Evolutionary conservation across 2,888 invertebrate species (phyloP), one percentile per base, ranked within the genome.

Genomic region (Plutella xylostella): DNA sequence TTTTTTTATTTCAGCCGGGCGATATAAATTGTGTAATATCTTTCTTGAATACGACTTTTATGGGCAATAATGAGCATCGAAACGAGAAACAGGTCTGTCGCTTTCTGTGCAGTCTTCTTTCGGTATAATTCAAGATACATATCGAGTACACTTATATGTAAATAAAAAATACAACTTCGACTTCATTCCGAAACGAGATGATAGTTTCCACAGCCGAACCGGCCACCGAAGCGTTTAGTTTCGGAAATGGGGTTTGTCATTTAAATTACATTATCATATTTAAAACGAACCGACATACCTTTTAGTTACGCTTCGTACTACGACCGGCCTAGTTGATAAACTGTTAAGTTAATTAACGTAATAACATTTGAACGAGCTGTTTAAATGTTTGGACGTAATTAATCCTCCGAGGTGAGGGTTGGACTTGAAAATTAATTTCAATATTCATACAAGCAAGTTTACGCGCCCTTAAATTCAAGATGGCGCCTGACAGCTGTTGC

Each of bases 341-440:
- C 58, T 63, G 61, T 63, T 65, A 60, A 46, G 56, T 28, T 72
- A 71, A 77, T 77, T 71, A 72, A 60, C 60, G 63, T 56, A 33
- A 62, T 67, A 70, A 72, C 66, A 61, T 63, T 58, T 63, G 56
- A 72, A 68, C 57, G 64, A 63, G 45, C 60, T 58, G 63, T 59
- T 66, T 63, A 64, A 68, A 64, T 67, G 63, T 61, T 66, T 63
- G 59, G 63, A 64, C 56, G 54, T 65, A 62, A 66, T 70, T 64
- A 64, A 69, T 67, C 63, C 43, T 38, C 43, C 47, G 40, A 42
- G 31, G 31, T 30, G 11, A 21, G 30, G 30, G 14, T 15, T 4
- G 6, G 18, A 14, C 9, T 7, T 25, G 9, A 22, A 30, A 42
- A 42, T 42, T 42, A 31, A 42, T 30, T 42, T 40, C 14, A 42